These are phyloP conservation scores for Odobenus rosmarus DNA, from an alignment of 2,113 vertebrate genomes.

Conservation along the genomic window DNA sequence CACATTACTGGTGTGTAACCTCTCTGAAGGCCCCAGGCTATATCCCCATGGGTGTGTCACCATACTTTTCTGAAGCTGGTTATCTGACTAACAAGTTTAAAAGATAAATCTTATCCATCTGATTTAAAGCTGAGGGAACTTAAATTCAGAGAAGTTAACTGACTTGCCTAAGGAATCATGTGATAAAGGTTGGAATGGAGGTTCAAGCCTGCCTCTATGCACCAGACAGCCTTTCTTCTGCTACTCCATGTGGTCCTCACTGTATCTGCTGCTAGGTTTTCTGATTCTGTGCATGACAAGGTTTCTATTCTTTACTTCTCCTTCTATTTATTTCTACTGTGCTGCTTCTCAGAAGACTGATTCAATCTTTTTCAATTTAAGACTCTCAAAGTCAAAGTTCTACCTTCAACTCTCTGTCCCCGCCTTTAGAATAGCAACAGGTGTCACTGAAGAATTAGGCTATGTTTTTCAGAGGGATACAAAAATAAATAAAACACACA, in stretches of 20 bases:
- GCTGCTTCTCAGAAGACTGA: neutral
- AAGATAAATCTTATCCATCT: neutral
- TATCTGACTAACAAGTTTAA: neutral
- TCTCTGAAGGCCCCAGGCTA: neutral
- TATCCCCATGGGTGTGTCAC: neutral
- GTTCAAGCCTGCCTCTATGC: neutral
- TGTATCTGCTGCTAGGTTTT: neutral
- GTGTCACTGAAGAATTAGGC: neutral
- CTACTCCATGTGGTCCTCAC: fast-evolving
- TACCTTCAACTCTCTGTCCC: neutral
- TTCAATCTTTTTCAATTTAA: neutral
- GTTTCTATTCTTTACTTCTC: neutral
- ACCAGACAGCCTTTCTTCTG: too few species aligned
- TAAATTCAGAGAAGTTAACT: neutral
- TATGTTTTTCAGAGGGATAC: neutral
- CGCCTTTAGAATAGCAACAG: neutral
- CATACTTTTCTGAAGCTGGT: neutral
- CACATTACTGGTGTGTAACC: too few species aligned
- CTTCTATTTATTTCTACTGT: neutral
- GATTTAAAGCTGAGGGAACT: neutral
- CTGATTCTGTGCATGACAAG: too few species aligned
- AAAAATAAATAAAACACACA: neutral
- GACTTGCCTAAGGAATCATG: neutral
- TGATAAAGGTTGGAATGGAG: neutral
- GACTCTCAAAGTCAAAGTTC: neutral